phyloP scores from a whole-genome alignment of 2,888 invertebrate genomes.

The Amblyjoppa fuscipennis region DNA sequence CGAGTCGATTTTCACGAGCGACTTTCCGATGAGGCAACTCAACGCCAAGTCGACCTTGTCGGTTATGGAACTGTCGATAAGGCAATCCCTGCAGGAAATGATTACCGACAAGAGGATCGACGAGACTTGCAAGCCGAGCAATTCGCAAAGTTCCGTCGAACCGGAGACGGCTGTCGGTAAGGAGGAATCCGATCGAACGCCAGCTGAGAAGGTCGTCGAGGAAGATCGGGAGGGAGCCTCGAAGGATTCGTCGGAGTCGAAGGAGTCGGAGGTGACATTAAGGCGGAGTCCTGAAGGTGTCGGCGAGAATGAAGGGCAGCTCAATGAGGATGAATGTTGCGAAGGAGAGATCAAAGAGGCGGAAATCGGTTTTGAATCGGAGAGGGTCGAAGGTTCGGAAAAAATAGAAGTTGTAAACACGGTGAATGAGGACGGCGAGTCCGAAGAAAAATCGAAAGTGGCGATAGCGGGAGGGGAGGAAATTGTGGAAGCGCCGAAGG shows the following conservation, averaged over 20 bases:
- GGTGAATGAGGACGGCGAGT: background rate
- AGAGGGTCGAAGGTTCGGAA: background rate
- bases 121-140: conserved; percentile 38
- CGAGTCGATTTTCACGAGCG: conserved; percentile 68
- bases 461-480: background rate
- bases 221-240: too few species aligned
- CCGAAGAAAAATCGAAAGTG: background rate
- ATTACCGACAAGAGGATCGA: conserved; percentile 74
- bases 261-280: background rate
- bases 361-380: background rate
- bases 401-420: background rate
- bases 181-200: background rate
- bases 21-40: conserved; percentile 60
- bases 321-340: background rate
- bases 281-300: background rate
- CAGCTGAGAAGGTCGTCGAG: background rate
- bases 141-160: conserved; percentile 17
- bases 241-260: background rate
- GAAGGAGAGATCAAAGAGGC: background rate
- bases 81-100: conserved; percentile 78
- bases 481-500: background rate
- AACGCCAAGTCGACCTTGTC: conserved; percentile 76
- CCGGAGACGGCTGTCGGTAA: background rate
- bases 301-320: background rate
- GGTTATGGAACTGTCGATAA: conserved; percentile 78